Evolutionary conservation across 1,140 invertebrate species (phyloP), one percentile per base, ranked within the genome.

Genomic region (Lepidurus couesii): DNA sequence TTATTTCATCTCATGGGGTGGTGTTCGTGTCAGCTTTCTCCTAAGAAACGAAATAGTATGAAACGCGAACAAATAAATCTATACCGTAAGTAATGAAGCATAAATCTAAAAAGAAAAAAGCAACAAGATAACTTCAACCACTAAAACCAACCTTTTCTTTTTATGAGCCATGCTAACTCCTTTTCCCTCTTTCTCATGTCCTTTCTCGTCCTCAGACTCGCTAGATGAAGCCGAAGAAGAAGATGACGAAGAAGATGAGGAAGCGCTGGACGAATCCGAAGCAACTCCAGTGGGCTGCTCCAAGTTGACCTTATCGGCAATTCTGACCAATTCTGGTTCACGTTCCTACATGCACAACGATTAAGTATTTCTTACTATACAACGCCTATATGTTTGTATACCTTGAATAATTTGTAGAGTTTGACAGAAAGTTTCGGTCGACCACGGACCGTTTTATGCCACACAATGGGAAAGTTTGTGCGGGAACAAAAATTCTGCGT

Each of bases 401-500:
- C 87, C 83, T 91, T 89, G 45, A 95, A 84, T 34, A 89, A 87
- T 82, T 88, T 88, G 78, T 92, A 88, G 93, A 93, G 95, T 83
- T 95, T 94, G 78, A 90, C 91, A 0, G 96, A 97, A 77, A 99
- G 86, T 85, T 98, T 98, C 42, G 97, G 97, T 76, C 97, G 87
- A 24, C 97, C 96, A 53, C 96, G 88, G 21, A 97, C 93, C 53
- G 97, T 98, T 89, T 99, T 99, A 84, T 98, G 96, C 97, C 97
- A 99, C 0, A 98, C 96, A 47, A 84, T 81, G 8, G 95, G 95
- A 85, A 99, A 98, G 87, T 99, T 99, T 1, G 94, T 95, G 75
- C 91, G 88, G 80, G 95, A 98, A 85, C 94, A 96, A 85, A 98
- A 99, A 86, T 99, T 99, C 85, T 99, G 97, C 0, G 98, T 99